Conservation (phyloP, 2,888 invertebrate species). For the Archips xylosteana region DNA sequence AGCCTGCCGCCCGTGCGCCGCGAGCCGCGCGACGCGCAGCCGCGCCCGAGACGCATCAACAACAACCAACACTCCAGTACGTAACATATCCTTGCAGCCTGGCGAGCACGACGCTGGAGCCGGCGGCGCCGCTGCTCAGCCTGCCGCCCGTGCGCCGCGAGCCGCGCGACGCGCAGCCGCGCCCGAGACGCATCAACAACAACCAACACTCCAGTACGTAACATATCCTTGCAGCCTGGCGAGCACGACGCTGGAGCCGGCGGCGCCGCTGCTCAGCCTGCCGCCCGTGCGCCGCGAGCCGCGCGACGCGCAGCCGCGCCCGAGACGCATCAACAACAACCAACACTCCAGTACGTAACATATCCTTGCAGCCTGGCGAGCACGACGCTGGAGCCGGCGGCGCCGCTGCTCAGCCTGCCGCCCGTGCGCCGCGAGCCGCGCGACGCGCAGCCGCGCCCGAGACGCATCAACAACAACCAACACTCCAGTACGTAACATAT, state of each 20-base stretch:
- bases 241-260: constrained; percentile 68
- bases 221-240: constrained; percentile 63
- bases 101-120: constrained; percentile 72
- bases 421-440: constrained; percentile 79
- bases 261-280: constrained; percentile 75
- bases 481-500: not conserved
- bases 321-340: constrained; percentile 43
- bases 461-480: constrained; percentile 41
- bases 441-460: constrained; percentile 43
- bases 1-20: constrained; percentile 84
- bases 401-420: constrained; percentile 79
- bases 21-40: constrained; percentile 56
- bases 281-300: constrained; percentile 82
- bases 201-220: constrained; percentile 14
- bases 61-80: constrained; percentile 19
- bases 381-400: constrained; percentile 67
- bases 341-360: constrained; percentile 6
- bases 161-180: constrained; percentile 53
- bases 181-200: constrained; percentile 42
- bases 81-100: constrained; percentile 57
- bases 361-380: constrained; percentile 66
- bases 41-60: constrained; percentile 42
- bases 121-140: constrained; percentile 72
- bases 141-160: constrained; percentile 82
- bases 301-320: constrained; percentile 47